Conservation (phyloP, 2,113 vertebrate genomes). For the Neomonachus schauinslandi region DNA sequence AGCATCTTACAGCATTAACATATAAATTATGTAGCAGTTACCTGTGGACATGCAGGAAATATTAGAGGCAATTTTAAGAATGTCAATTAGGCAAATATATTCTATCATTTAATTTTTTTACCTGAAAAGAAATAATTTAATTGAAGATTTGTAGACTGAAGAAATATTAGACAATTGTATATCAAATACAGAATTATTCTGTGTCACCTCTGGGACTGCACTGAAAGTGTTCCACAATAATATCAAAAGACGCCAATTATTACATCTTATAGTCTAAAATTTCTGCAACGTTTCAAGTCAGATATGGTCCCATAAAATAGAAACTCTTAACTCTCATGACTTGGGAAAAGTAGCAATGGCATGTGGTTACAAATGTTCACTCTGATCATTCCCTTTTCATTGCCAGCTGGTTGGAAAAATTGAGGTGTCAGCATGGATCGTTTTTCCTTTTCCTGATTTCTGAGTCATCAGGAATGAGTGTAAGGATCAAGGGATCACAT, state of each 20-base stretch:
- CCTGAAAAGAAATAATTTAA: background rate
- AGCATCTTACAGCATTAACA: background rate
- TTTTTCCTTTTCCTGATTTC: background rate
- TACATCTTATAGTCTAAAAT: background rate
- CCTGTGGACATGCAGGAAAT: background rate
- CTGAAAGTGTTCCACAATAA: too few species aligned
- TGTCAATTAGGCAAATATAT: background rate
- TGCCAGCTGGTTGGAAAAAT: background rate
- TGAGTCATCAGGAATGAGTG: background rate
- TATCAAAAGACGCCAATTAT: background rate
- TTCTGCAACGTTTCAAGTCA: background rate
- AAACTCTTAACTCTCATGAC: background rate
- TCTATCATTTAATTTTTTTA: background rate
- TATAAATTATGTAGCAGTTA: background rate
- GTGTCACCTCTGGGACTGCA: fast-evolving
- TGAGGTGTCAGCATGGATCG: fast-evolving
- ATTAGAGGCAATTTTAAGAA: background rate
- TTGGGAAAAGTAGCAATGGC: fast-evolving
- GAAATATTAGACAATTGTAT: background rate
- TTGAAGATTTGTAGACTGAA: background rate
- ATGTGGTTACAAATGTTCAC: too few species aligned
- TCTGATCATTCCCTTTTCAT: background rate
- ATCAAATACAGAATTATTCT: background rate
- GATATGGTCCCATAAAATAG: background rate
- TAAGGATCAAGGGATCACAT: background rate